Percentiles rank a stretch among this genome's conserved stretches.
These are phyloP conservation scores for Spisula solida DNA, from an alignment of 2,888 invertebrate species.

Conservation along the genomic window DNA sequence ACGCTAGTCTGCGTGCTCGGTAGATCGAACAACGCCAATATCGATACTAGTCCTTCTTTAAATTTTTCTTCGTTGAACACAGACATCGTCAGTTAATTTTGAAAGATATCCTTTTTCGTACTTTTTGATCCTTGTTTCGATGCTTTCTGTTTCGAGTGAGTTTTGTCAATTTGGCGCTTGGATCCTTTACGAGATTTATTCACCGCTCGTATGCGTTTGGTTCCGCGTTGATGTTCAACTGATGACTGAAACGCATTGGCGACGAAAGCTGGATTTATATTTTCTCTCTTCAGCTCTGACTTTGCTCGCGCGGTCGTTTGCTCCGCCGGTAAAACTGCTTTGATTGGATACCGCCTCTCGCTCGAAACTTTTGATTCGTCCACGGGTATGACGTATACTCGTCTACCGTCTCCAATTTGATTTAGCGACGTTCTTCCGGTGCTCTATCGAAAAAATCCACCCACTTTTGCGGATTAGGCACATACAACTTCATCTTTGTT, in stretches of 20 bases:
- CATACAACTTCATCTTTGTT: conserved; percentile 59
- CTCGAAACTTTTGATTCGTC: conserved; percentile 28
- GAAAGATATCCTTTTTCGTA: conserved; percentile 28
- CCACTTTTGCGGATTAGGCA: conserved; percentile 69
- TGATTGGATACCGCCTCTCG: conserved; percentile 44
- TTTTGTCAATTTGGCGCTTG: conserved; percentile 35
- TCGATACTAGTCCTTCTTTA: conserved; percentile 38
- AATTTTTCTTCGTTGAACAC: conserved; percentile 49
- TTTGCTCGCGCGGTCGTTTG: conserved; percentile 61
- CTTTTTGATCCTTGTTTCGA: neutral
- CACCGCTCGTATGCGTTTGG: conserved; percentile 20
- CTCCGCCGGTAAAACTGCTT: conserved; percentile 60
- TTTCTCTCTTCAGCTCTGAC: conserved; percentile 52
- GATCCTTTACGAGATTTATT: conserved; percentile 17
- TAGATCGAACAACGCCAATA: conserved; percentile 50
- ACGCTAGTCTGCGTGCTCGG: conserved; percentile 57
- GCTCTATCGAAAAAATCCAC: conserved; percentile 60
- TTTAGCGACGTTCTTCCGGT: conserved; percentile 40
- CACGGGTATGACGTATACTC: conserved; percentile 40
- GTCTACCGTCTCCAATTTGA: conserved; percentile 54
- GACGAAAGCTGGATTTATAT: too few relatives aligned
- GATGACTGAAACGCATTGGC: conserved; percentile 42
- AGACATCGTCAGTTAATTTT: conserved; percentile 40
- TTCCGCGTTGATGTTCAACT: conserved; percentile 16
- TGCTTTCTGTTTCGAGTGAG: neutral